Base-by-base conservation (phyloP, 37 sponge, comb jelly and placozoan genomes). In the Cladorhizidae sp. region DNA sequence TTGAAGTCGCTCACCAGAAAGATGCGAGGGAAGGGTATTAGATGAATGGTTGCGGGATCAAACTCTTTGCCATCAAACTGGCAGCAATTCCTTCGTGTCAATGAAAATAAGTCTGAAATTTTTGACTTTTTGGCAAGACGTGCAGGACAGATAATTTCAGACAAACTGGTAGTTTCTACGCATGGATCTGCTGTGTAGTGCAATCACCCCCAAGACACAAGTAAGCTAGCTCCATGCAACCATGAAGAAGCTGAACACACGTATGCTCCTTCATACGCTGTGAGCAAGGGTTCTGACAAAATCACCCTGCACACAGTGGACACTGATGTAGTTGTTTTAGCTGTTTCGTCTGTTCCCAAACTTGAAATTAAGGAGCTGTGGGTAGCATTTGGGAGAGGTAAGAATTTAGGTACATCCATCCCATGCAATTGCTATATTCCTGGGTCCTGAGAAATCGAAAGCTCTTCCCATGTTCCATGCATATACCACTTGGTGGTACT, bases 301-400 rank as follows among this genome's bases (percentile, higher is more conserved):
- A 40, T 79, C 1, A 17, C 40, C 21, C 3, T 79, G 21, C 40
- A 39, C 14, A 69, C 70, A 28, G 70, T 69, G 42, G 70, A 69
- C 38, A 69, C 80, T 41, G 80, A 79, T 38, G 80, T 67, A 9
- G 80, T 79, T 28, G 80, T 79, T 37, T 43, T 67, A 28, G 68
- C 80, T 40, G 69, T 67, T 8, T 12, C 80, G 32, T 43, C 57
- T 36, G 65, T 33, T 36, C 17, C 68, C 15, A 11, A 67, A 14
- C 40, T 40, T 49, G 39, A 29, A 39, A 36, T 20, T 9, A 29
- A 7, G 70, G 35, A n/a, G n/a, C n/a, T n/a, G n/a, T n/a, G n/a
- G n/a, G n/a, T n/a, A n/a, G n/a, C n/a, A n/a, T n/a, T n/a, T 61
- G 62, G 62, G 17, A 22, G 7, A n/a, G 80, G 80, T 12, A 79